phyloP scores from a whole-genome alignment of 2,888 invertebrate species.

The Petrolisthes manimaculis region DNA sequence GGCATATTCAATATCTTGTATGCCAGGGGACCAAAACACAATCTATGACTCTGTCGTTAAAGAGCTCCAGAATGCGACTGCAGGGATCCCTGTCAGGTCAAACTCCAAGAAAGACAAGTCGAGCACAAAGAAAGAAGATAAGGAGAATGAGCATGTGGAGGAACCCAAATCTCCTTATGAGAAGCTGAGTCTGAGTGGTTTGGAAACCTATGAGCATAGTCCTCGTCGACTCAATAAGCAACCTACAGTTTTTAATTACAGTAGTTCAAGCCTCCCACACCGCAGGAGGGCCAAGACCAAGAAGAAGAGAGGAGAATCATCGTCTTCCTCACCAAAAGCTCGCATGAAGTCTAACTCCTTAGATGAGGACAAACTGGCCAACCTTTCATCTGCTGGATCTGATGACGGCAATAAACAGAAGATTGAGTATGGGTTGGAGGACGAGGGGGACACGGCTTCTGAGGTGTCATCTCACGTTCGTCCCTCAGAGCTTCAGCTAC shows the following conservation, averaged over 20 bases:
- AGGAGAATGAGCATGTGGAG: slow-evolving; percentile 28
- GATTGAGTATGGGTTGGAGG: slow-evolving; percentile 55
- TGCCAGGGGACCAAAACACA: slow-evolving; percentile 47
- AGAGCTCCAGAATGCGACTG: slow-evolving; percentile 30
- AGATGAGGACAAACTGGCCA: slow-evolving; percentile 53
- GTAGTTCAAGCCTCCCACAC: slow-evolving; percentile 59
- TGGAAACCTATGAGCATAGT: slow-evolving; percentile 52
- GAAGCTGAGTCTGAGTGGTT: slow-evolving; percentile 34
- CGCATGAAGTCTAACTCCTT: slow-evolving; percentile 45
- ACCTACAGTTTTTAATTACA: slow-evolving; percentile 42
- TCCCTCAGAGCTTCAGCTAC: slow-evolving; percentile 44
- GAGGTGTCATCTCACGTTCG: slow-evolving; percentile 54
- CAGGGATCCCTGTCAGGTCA: neutral
- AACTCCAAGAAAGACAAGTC: neutral
- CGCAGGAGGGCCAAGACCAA: slow-evolving; percentile 33
- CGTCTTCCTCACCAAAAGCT: slow-evolving; percentile 15
- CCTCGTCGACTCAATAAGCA: slow-evolving; percentile 32
- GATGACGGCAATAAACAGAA: slow-evolving; percentile 41
- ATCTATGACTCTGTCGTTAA: slow-evolving; percentile 49
- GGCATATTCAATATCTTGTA: slow-evolving; percentile 50
- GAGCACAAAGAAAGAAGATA: neutral
- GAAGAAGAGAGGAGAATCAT: slow-evolving; percentile 41
- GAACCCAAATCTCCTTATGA: slow-evolving; percentile 36
- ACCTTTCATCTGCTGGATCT: slow-evolving; percentile 35
- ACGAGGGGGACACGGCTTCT: slow-evolving; percentile 18